A percentile compares a stretch with the other conserved stretches of the same genome.
Conservation (phyloP, 2,113 vertebrate genomes). For the Psilopsiagon aurifrons region DNA sequence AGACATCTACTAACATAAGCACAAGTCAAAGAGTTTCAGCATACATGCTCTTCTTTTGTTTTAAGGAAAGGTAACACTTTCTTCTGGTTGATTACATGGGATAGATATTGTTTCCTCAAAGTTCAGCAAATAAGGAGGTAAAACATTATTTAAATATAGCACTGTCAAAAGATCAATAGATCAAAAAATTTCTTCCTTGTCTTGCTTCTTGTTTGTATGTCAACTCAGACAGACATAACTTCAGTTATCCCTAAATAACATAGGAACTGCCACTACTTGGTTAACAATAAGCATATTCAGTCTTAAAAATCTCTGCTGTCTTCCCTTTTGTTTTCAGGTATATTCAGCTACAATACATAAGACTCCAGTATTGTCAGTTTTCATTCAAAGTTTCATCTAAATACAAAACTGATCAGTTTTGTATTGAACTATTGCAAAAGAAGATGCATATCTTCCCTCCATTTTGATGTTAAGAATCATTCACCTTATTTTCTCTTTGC, state of each 20-base stretch:
- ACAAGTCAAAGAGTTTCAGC: not conserved
- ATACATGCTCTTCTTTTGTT: not conserved
- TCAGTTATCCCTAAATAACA: not conserved
- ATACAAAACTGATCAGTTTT: not conserved
- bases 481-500: not conserved
- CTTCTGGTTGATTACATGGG: not conserved
- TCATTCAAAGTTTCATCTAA: not conserved
- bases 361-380: not conserved
- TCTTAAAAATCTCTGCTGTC: not conserved
- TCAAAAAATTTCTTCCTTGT: not conserved
- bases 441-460: not conserved
- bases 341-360: not conserved
- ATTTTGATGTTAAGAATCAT: not conserved
- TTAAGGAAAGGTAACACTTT: not conserved
- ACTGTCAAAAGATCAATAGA: not conserved
- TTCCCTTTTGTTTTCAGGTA: not conserved
- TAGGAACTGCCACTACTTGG: not conserved
- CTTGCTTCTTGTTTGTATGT: not conserved
- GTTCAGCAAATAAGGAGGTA: not conserved
- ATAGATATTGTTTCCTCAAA: not conserved
- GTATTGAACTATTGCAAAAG: not conserved
- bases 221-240: not conserved
- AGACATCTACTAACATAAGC: not conserved
- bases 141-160: not conserved
- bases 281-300: not conserved